Evolutionary conservation across 2,888 invertebrate species (phyloP), one percentile per base, ranked within the genome.

Genomic region (Baccha elongata): DNA sequence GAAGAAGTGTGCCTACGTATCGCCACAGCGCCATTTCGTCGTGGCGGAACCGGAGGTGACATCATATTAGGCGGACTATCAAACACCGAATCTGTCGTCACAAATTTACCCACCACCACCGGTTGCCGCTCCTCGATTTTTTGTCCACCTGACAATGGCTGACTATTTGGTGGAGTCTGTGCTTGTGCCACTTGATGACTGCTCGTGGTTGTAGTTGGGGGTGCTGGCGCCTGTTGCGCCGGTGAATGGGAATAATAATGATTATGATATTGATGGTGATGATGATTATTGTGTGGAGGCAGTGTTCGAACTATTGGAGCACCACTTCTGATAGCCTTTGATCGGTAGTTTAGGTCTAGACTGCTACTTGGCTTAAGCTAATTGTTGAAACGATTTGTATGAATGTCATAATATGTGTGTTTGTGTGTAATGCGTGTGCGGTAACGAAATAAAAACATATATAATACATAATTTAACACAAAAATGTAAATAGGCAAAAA

Each of bases 1-100:
- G 86, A 26, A 86, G 87, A 84, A 86, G 87, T 44, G 87, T 88
- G 74, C 88, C 89, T 17, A 87, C 89, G 44, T 85, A 87, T 10
- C 3, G 32, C 60, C 1, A 65, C 71, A 37, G 26, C 78, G 13
- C 75, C 80, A 44, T 86, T 81, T 86, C 86, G 87, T 19, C 89
- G 86, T 26, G 89, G 89, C 13, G 91, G 91, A 58, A 91, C 88
- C 4, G 91, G 91, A 13, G 91, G 91, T 48, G 91, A 89, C 52
- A 88, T 88, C 86, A 91, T 87, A 79, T 90, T 89, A 35, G 91
- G 91, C 23, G 91, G 90, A 74, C 85, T 87, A 84, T 91, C 91
- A 85, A 89, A 91, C 44, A 86, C 86, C 8, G 88, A 89, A 71
- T 89, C 87, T n/a, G 88, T 87, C 11, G 86, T 87, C 53, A 86